Evolutionary conservation across 2,888 invertebrate genomes (phyloP).

Genomic region (Ormyrus pomaceus): DNA sequence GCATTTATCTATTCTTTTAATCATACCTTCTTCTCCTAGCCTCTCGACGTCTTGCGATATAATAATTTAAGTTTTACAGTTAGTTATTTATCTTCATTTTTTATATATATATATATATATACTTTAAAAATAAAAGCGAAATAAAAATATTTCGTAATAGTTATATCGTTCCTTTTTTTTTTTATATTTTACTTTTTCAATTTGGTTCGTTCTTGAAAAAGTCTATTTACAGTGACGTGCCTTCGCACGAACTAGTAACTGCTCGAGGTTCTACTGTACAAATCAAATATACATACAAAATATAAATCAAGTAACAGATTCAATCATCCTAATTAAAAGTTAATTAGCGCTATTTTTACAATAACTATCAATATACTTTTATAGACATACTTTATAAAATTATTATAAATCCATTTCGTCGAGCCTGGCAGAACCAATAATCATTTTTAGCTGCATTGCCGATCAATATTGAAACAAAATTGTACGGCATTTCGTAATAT

Average conservation of each 20-base stretch:
- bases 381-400: no score
- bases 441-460: no score
- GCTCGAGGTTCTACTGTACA: slow-evolving; percentile 24
- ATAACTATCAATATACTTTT: no score
- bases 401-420: no score
- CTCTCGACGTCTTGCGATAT: slow-evolving; percentile 9
- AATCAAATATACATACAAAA: not conserved
- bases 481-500: no score
- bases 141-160: slow-evolving; percentile 39
- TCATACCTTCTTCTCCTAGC: slow-evolving; percentile 9
- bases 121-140: slow-evolving; percentile 44
- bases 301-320: not conserved
- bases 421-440: no score
- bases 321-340: no score
- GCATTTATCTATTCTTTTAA: slow-evolving; percentile 16
- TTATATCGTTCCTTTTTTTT: slow-evolving; percentile 10
- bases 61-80: slow-evolving; percentile 37
- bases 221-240: slow-evolving; percentile 48
- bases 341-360: no score
- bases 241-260: slow-evolving; percentile 33
- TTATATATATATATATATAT: not conserved
- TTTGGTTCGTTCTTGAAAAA: slow-evolving; percentile 29
- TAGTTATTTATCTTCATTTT: slow-evolving; percentile 27
- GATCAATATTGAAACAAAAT: no score
- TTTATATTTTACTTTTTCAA: slow-evolving; percentile 16